Base-by-base conservation (phyloP, 1,140 invertebrate genomes). In the Tetramorium parvispinum region DNA sequence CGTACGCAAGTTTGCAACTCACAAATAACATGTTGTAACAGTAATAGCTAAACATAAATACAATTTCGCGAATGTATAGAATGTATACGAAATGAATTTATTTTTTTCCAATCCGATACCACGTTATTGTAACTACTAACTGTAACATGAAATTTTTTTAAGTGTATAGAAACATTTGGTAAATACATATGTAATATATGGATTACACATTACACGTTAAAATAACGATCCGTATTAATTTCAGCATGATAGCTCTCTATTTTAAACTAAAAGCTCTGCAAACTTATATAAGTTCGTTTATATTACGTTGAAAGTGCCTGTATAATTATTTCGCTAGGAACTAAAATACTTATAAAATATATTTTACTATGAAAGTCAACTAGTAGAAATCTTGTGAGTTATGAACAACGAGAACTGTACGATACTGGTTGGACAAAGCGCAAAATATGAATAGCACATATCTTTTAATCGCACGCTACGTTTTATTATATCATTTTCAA, bases 401-500 rank as follows among this genome's bases (percentile, higher is more conserved):
- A 27, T 11, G 16, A 73, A 70, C 59, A 71, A 73, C n/a, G 40
- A 2, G 3, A 57, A 21, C 32, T 3, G 32, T 5, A 55, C n/a
- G 21, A 6, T 32, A 27, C 10, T 24, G n/a, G 13, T 49, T 0
- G 21, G 37, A 21, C 77, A 18, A 59, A 73, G 40, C 37, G 18
- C 2, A 27, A 59, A 73, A 71, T 8, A 18, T 21, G 40, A 82
- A 73, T 40, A 46, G 27, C 32, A n/a, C 46, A 5, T 79, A 53
- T 53, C 16, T 53, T 49, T 68, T 53, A 55, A 65, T 27, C 21
- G 43, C n/a, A 32, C 32, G 32, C 27, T 46, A 46, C 21, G 24
- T 43, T 79, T 82, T 51, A 40, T 79, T 40, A 71, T 61, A 61
- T 83, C 68, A 32, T 82, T 82, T 73, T 73, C 79, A 55, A 75